Evolutionary conservation across 2,113 vertebrate species (phyloP).

Genomic region (Jacana jacana): DNA sequence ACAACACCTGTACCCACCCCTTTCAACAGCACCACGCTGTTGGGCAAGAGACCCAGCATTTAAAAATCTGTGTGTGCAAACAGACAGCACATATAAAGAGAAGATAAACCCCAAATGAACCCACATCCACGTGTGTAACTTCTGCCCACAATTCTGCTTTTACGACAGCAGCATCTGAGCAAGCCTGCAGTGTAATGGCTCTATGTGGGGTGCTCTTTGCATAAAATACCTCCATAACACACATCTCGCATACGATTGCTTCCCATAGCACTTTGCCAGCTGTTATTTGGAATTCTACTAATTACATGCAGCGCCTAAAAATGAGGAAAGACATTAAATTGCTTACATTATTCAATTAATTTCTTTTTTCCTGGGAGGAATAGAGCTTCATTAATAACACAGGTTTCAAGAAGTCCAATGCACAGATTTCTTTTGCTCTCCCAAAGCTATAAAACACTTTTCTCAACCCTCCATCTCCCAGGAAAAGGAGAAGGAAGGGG

Average conservation of each 20-base stretch:
- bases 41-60: too few relatives aligned
- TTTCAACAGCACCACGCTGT: rapidly evolving
- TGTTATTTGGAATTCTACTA: background rate
- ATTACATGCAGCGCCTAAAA: background rate
- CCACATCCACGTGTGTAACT: background rate
- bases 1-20: background rate
- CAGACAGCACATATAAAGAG: rapidly evolving
- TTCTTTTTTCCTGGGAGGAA: background rate
- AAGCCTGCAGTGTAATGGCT: background rate
- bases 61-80: background rate
- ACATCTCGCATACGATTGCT: background rate
- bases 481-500: background rate
- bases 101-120: background rate
- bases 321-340: background rate
- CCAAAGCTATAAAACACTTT: background rate
- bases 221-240: background rate
- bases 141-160: background rate
- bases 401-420: background rate
- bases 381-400: background rate
- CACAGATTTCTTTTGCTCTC: background rate
- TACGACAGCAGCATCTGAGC: background rate
- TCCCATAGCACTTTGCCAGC: background rate
- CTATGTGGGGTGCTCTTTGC: background rate
- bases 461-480: background rate
- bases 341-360: background rate